Base-by-base conservation (phyloP, 1,140 invertebrate species). In the Gryllus bimaculatus region DNA sequence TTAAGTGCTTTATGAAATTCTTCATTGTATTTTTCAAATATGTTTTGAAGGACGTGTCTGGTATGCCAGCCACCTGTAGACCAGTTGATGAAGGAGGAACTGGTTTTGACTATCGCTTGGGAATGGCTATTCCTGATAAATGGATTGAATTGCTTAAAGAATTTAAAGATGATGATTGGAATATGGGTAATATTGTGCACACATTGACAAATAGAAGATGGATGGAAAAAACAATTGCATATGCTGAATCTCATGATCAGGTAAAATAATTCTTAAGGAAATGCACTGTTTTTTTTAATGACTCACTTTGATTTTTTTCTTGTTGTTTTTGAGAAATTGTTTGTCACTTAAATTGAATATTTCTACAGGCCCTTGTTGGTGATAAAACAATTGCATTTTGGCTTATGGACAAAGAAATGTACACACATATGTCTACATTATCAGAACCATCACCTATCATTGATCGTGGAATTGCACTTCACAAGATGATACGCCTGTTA, bases 321-420 rank as follows among this genome's bases (percentile, higher is more conserved):
- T 75, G n/a, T 39, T n/a, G n/a, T n/a, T n/a, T n/a, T n/a, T n/a
- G n/a, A n/a, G n/a, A 75, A 75, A 75, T 12, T 12, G 18, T 47
- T 75, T 75, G n/a, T 39, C 47, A 47, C 2, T 75, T 75, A 75
- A 77, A 18, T 7, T 13, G 54, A 39, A 48, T 8, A 77, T 77
- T 77, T 78, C 80, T 82, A 18, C 86, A 93, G 89, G 98, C 98
- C 20, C 87, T 99, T 13, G 98, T 99, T 1, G 96, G 96, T 4
- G 98, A 99, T 86, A 99, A 99, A 86, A 99, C 98, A 0, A 92
- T 99, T 66, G 97, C 98, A 3, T 99, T 99, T 87, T 99, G 98
- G 98, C 87, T 99, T 76, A 99, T 99, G 98, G 98, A 99, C 86
- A 98, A 98, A 83, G 96, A 98, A 84, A 99, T 99, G 97, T 99